Conservation (phyloP, 2,113 vertebrate species). For the Notothenia coriiceps region DNA sequence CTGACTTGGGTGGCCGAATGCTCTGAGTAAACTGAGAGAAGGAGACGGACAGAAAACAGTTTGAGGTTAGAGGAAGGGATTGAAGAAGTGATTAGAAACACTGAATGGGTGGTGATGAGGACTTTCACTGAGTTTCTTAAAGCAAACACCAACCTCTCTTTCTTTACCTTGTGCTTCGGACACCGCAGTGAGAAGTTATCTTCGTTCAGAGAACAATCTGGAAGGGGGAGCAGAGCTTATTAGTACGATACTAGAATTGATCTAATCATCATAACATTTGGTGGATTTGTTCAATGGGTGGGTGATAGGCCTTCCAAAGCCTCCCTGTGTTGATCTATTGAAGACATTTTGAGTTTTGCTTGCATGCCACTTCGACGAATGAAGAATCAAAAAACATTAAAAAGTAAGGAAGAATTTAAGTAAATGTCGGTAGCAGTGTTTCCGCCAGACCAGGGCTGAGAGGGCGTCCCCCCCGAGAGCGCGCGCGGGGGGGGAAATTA, state of each 20-base stretch:
- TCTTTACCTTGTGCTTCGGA: conserved; percentile 99
- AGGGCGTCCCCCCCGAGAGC: no score
- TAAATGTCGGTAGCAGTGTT: no score
- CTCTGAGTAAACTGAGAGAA: conserved; percentile 78
- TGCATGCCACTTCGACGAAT: no score
- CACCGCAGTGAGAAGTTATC: conserved; percentile 99
- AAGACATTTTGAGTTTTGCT: no score
- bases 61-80: background rate
- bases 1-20: conserved; percentile 78
- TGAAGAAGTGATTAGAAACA: conserved; percentile 9
- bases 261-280: no score
- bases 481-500: no score
- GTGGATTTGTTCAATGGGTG: no score
- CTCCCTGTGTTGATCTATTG: no score
- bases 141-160: conserved; percentile 67
- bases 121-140: conserved; percentile 10
- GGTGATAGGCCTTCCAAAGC: no score
- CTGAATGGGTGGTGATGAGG: background rate
- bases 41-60: background rate
- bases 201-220: conserved; percentile 98
- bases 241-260: background rate
- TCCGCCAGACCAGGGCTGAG: no score
- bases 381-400: no score
- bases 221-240: conserved; percentile 53
- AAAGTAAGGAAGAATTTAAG: no score